A percentile compares a stretch with the other conserved stretches of the same genome.
phyloP scores from a whole-genome alignment of 2,797 vertebrate genomes.

The Botia kubotai region DNA sequence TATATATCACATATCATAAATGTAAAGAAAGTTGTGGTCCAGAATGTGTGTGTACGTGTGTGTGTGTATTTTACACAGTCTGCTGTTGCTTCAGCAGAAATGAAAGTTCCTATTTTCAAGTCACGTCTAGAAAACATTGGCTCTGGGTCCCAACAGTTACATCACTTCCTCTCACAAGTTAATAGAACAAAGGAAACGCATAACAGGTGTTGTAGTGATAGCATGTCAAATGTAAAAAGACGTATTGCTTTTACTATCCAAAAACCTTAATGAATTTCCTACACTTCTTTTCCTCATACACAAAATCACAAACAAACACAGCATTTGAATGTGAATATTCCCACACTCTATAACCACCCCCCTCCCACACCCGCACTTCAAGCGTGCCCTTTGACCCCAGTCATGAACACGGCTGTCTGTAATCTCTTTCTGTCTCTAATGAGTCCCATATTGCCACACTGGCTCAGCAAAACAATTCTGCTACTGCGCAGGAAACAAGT shows the following conservation, averaged over 20 bases:
- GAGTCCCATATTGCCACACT: slow-evolving; percentile 43
- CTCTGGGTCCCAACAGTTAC: slow-evolving; percentile 20
- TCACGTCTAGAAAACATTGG: slow-evolving; percentile 50
- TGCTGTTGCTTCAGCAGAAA: slow-evolving; percentile 29
- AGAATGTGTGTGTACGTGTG: slow-evolving; percentile 25
- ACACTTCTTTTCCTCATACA: slow-evolving; percentile 23
- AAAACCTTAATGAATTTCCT: slow-evolving; percentile 12
- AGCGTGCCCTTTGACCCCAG: slow-evolving; percentile 43
- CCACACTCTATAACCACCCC: slow-evolving; percentile 24
- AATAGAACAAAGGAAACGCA: slow-evolving; percentile 28
- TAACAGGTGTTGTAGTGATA: slow-evolving; percentile 33
- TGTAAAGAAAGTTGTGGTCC: slow-evolving; percentile 19
- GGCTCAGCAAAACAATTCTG: slow-evolving; percentile 37
- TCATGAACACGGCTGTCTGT: slow-evolving; percentile 28
- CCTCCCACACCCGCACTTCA: neutral
- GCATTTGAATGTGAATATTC: slow-evolving; percentile 31
- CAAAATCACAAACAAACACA: slow-evolving; percentile 34
- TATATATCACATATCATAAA: neutral
- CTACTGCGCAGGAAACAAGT: slow-evolving; percentile 44
- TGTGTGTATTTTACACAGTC: slow-evolving; percentile 21
- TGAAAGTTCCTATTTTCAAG: slow-evolving; percentile 30
- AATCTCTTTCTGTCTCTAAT: slow-evolving; percentile 54
- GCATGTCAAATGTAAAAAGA: slow-evolving; percentile 54
- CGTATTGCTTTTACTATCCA: slow-evolving; percentile 13
- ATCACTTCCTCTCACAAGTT: slow-evolving; percentile 34